Evolutionary conservation across 2,888 invertebrate genomes (phyloP).

Genomic region (Lysandra bellargus): DNA sequence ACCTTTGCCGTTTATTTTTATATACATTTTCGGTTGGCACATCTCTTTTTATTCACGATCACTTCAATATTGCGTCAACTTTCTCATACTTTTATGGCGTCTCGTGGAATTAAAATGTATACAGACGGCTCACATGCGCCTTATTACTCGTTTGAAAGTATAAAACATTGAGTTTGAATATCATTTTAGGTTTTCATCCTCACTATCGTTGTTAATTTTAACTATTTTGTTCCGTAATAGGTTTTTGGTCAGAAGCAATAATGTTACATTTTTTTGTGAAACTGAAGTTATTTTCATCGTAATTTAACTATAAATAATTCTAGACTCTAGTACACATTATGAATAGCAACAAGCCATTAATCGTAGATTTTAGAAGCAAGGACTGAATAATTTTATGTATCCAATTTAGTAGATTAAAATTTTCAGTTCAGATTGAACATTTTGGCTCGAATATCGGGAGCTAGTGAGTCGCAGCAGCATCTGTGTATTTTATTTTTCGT

Average conservation of each 20-base stretch:
- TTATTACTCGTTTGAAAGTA: constrained; percentile 7
- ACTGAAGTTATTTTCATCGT: background rate
- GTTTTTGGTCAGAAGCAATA: no score
- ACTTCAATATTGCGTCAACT: constrained; percentile 57
- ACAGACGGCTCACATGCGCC: background rate
- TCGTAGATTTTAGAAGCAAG: background rate
- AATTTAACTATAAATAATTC: background rate
- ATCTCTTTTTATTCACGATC: constrained; percentile 69
- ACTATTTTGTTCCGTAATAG: background rate
- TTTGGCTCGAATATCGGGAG: constrained; percentile 1
- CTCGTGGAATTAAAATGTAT: constrained; percentile 32
- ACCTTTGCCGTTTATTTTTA: constrained; percentile 75
- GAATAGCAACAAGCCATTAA: background rate
- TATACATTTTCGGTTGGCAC: constrained; percentile 70
- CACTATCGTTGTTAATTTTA: background rate
- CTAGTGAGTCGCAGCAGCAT: constrained; percentile 1
- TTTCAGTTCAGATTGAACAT: background rate
- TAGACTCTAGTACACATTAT: background rate
- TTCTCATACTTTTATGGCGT: constrained; percentile 44
- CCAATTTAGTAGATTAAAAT: constrained; percentile 8
- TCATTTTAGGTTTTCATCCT: background rate
- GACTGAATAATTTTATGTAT: constrained; percentile 1
- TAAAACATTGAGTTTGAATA: background rate
- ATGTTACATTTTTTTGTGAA: background rate
- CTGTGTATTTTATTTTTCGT: constrained; percentile 7